Percentiles rank a stretch among this genome's conserved stretches.
These are phyloP conservation scores for Drosophila leonis DNA, from an alignment of 2,888 invertebrate genomes.

Conservation along the genomic window DNA sequence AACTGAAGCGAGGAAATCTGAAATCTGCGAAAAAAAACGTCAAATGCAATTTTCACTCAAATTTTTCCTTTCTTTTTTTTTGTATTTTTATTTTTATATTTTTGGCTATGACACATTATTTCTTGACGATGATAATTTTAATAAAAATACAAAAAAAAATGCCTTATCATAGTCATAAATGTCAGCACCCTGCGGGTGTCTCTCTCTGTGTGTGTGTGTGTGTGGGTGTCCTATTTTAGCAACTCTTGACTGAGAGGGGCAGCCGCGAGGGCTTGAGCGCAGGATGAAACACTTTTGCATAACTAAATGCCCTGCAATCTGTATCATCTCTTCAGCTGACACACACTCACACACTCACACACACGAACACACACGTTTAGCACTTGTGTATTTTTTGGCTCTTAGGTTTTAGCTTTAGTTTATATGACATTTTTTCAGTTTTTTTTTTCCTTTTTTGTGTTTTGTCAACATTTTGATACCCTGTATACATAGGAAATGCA, in stretches of 20 bases:
- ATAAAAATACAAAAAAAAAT: slow-evolving; percentile 22
- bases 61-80: background rate
- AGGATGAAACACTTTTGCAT: slow-evolving; percentile 60
- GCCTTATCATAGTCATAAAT: slow-evolving; percentile 62
- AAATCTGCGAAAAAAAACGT: slow-evolving; percentile 9
- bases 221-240: slow-evolving; percentile 60
- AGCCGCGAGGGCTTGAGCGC: slow-evolving; percentile 8
- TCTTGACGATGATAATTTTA: slow-evolving; percentile 32
- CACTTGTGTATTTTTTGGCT: slow-evolving; percentile 27
- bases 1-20: background rate
- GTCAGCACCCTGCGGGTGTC: slow-evolving; percentile 45
- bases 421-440: slow-evolving; percentile 54
- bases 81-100: background rate
- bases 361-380: background rate
- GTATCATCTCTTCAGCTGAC: slow-evolving; percentile 38
- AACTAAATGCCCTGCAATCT: slow-evolving; percentile 66
- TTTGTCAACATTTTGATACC: slow-evolving; percentile 39
- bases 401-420: slow-evolving; percentile 51
- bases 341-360: slow-evolving; percentile 9
- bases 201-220: slow-evolving; percentile 10
- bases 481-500: background rate
- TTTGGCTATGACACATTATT: slow-evolving; percentile 26
- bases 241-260: slow-evolving; percentile 30
- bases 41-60: slow-evolving; percentile 17
- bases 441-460: slow-evolving; percentile 26